Percentiles rank a stretch among this genome's conserved stretches.
These are phyloP conservation scores for Drosophila kepulauana DNA, from an alignment of 1,140 invertebrate genomes.

Conservation along the genomic window DNA sequence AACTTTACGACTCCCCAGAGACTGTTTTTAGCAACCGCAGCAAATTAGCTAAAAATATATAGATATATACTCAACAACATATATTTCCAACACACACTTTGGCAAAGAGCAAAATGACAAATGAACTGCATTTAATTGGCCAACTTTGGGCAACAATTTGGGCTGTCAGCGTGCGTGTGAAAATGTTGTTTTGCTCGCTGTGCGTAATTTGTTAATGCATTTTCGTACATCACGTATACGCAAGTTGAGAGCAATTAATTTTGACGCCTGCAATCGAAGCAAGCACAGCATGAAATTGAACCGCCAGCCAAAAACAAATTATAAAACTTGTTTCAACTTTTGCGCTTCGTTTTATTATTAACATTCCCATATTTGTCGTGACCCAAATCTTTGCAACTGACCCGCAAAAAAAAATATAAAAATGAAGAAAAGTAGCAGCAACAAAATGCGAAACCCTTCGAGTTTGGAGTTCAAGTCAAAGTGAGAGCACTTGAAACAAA, in stretches of 20 bases:
- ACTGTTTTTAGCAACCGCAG: too few species aligned
- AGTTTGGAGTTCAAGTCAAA: neutral
- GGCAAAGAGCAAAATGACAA: neutral
- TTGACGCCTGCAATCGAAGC: neutral
- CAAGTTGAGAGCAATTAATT: constrained; percentile 6
- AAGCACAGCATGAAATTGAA: constrained; percentile 14
- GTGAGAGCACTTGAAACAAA: constrained; percentile 10
- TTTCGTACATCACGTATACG: constrained; percentile 25
- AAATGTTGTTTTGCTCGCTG: neutral
- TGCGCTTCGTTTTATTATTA: constrained; percentile 1
- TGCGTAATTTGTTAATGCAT: constrained; percentile 7
- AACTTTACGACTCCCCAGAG: too few species aligned
- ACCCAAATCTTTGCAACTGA: constrained; percentile 5
- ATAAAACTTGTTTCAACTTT: constrained; percentile 3
- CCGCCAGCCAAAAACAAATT: constrained; percentile 22
- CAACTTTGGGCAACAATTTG: neutral
- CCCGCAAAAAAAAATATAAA: constrained; percentile 1
- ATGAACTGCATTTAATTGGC: constrained; percentile 1
- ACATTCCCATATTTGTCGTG: constrained; percentile 13
- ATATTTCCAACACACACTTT: too few species aligned
- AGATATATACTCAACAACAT: too few species aligned
- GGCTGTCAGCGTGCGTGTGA: neutral
- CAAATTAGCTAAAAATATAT: too few species aligned
- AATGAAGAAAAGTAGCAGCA: neutral
- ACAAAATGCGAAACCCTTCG: neutral